Evolutionary conservation across 1,140 invertebrate species (phyloP), one percentile per base, ranked within the genome.

Genomic region (Lucilia cuprina): DNA sequence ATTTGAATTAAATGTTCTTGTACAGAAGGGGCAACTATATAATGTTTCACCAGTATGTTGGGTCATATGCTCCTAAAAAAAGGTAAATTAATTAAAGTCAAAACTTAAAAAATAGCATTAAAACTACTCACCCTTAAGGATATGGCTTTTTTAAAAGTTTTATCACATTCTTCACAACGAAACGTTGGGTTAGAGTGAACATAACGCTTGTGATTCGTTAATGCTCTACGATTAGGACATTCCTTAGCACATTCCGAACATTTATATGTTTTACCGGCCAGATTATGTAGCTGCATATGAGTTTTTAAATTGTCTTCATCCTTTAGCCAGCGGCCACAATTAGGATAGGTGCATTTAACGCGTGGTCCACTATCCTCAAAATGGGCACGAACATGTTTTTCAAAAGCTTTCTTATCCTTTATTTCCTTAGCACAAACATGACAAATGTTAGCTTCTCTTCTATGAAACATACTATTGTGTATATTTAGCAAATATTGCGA

Each of bases 111-210:
- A 30, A 83, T 19, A 2, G 1, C 0, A 5, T 21, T 25, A 83
- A 14, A 0, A 0, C 17, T 30, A 50, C 34, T 25, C 65, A 90
- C 89, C 86, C 88, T 90, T 41, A 90, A 85, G 74, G 87, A 87
- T 35, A 90, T 89, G n/a, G 90, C 88, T 41, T 89, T 88, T 55
- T 90, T 90, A 47, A 90, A 90, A n/a, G 88, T 89, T 83, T 90
- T 90, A 60, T 89, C 86, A 74, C 89, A 90, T 78, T 87, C 89
- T 82, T 88, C 88, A 84, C 89, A 90, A 55, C 87, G 87, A 82
- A 90, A 89, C 25, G 87, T 86, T 7, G 86, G 85, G 82, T 88
- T 90, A 13, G 88, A 88, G 85, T 90, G 89, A 13, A 89, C 90
- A 74, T 89, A 90, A 0, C 89, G 87, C 75, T 88, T 90, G 30